Evolutionary conservation across 2,888 invertebrate species (phyloP).

Genomic region (Eristalis arbustorum): DNA sequence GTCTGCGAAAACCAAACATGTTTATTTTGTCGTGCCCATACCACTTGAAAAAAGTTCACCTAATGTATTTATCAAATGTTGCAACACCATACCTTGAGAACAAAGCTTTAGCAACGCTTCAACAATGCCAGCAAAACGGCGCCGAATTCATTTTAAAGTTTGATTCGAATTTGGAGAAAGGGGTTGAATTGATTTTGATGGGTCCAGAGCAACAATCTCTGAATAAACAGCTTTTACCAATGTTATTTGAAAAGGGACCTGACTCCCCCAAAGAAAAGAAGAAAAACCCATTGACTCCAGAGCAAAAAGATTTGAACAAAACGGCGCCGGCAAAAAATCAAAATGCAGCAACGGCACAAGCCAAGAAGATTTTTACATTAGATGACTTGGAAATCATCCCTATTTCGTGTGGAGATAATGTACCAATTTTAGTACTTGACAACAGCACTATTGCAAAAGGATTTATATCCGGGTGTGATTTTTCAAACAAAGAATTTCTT

Average conservation of each 20-base stretch:
- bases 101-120: slow-evolving; percentile 67
- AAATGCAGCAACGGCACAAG: neutral
- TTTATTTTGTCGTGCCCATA: slow-evolving; percentile 72
- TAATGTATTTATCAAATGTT: slow-evolving; percentile 71
- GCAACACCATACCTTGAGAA: slow-evolving; percentile 68
- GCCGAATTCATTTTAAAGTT: slow-evolving; percentile 70
- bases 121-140: slow-evolving; percentile 57
- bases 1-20: slow-evolving; percentile 68
- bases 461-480: slow-evolving; percentile 71
- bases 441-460: slow-evolving; percentile 69
- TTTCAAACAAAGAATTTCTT: slow-evolving; percentile 55
- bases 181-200: slow-evolving; percentile 68
- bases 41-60: slow-evolving; percentile 62
- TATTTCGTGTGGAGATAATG: slow-evolving; percentile 68
- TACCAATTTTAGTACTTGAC: slow-evolving; percentile 71
- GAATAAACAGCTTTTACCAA: slow-evolving; percentile 72
- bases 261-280: neutral
- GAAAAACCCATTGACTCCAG: slow-evolving; percentile 36
- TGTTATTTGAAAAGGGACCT: slow-evolving; percentile 69
- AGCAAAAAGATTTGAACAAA: neutral
- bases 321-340: slow-evolving; percentile 19
- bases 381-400: slow-evolving; percentile 71
- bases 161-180: slow-evolving; percentile 36
- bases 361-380: slow-evolving; percentile 41
- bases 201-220: slow-evolving; percentile 70